Evolutionary conservation across 2,797 vertebrate genomes (phyloP).

Genomic region (Dendrocincla fuliginosa): DNA sequence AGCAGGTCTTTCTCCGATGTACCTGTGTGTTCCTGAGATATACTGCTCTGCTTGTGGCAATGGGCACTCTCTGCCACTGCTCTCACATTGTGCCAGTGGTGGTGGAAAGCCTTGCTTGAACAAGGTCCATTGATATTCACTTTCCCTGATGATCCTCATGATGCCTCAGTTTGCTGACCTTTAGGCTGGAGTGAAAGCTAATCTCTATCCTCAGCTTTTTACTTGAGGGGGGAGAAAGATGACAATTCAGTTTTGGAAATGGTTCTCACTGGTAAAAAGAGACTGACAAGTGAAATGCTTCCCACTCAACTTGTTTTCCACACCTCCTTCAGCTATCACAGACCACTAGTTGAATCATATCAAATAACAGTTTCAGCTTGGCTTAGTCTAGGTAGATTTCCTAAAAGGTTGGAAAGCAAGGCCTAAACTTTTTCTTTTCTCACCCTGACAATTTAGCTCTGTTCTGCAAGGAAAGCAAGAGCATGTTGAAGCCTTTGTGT

Average conservation of each 20-base stretch:
- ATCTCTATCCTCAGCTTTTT: slow-evolving; percentile 8
- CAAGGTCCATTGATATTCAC: neutral
- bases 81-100: neutral
- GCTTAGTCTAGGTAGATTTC: neutral
- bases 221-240: neutral
- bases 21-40: neutral
- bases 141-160: neutral
- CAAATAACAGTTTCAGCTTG: neutral
- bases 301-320: neutral
- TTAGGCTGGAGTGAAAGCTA: neutral
- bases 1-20: neutral
- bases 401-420: neutral
- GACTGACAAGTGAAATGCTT: neutral
- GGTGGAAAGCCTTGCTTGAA: neutral
- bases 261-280: neutral
- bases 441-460: neutral
- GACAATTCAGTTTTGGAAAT: neutral
- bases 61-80: neutral
- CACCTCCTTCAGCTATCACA: neutral
- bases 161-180: neutral
- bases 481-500: neutral
- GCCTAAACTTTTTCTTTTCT: neutral
- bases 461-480: neutral
- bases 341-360: neutral
- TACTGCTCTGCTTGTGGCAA: neutral